A percentile compares a stretch with the other conserved stretches of the same genome.
Evolutionary conservation across 2,797 vertebrate genomes (phyloP).

Genomic region (Crocidura indochinensis): DNA sequence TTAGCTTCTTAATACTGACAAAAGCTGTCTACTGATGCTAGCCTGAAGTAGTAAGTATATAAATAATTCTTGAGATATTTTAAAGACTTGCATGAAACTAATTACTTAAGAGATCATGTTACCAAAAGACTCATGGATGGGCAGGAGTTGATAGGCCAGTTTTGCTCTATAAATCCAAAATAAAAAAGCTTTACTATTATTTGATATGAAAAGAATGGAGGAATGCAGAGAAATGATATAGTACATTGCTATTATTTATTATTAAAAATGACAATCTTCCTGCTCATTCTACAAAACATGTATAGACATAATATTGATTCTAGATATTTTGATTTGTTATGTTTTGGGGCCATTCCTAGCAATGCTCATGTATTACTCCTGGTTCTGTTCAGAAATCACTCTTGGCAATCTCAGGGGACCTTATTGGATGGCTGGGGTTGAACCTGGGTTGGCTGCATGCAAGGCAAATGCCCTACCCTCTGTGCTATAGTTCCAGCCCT

Average conservation of each 20-base stretch:
- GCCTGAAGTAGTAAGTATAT: background rate
- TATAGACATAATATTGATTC: background rate
- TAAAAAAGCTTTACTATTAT: slow-evolving; percentile 6
- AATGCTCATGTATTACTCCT: too few relatives aligned
- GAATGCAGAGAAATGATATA: background rate
- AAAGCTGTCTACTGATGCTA: background rate
- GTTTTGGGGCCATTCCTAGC: too few relatives aligned
- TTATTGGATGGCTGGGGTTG: too few relatives aligned
- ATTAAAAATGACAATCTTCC: slow-evolving; percentile 24
- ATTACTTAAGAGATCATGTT: background rate
- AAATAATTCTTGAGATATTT: background rate
- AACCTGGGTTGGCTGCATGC: too few relatives aligned
- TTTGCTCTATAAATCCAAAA: background rate
- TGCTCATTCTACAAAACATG: background rate
- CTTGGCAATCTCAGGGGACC: too few relatives aligned
- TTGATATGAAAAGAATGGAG: slow-evolving; percentile 17
- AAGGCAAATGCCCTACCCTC: too few relatives aligned
- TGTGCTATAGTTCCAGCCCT: too few relatives aligned
- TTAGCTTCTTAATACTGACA: background rate
- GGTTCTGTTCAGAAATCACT: too few relatives aligned
- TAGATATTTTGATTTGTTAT: background rate
- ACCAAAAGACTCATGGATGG: background rate
- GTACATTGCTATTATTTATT: background rate
- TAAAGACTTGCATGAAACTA: background rate
- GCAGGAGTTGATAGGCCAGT: too few relatives aligned